phyloP scores from a whole-genome alignment of 2,113 vertebrate genomes.

The Chauna torquata region DNA sequence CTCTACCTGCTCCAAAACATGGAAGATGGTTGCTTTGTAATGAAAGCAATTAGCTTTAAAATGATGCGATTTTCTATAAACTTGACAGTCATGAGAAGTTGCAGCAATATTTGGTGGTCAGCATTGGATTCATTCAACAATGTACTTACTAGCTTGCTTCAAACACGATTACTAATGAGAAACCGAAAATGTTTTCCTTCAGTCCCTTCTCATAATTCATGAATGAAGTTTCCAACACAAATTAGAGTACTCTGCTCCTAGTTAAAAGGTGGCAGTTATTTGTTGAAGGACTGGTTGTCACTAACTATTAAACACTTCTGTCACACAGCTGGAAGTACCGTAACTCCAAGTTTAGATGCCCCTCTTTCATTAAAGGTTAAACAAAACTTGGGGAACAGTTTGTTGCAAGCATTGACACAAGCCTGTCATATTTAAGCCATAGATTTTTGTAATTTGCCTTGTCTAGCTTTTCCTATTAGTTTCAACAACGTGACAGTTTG shows the following conservation, averaged over 20 bases:
- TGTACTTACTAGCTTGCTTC: neutral
- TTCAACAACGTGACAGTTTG: neutral
- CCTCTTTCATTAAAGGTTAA: neutral
- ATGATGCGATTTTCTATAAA: neutral
- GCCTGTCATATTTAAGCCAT: neutral
- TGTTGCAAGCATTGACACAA: neutral
- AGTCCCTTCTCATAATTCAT: neutral
- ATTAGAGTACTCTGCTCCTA: neutral
- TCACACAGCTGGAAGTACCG: neutral
- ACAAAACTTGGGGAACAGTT: neutral
- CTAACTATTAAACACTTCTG: neutral
- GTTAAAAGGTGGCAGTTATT: neutral
- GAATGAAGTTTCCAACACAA: neutral
- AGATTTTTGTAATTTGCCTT: neutral
- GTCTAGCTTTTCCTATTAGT: neutral
- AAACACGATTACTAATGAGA: neutral
- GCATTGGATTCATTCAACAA: neutral
- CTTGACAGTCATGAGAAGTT: neutral
- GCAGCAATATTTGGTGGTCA: neutral
- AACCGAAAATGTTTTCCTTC: neutral
- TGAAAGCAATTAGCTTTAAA: constrained; percentile 12
- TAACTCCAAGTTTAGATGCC: neutral
- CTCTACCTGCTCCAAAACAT: neutral
- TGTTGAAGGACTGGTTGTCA: neutral
- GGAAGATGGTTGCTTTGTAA: neutral